phyloP scores from a whole-genome alignment of 2,113 vertebrate genomes.

The Ochotona princeps region DNA sequence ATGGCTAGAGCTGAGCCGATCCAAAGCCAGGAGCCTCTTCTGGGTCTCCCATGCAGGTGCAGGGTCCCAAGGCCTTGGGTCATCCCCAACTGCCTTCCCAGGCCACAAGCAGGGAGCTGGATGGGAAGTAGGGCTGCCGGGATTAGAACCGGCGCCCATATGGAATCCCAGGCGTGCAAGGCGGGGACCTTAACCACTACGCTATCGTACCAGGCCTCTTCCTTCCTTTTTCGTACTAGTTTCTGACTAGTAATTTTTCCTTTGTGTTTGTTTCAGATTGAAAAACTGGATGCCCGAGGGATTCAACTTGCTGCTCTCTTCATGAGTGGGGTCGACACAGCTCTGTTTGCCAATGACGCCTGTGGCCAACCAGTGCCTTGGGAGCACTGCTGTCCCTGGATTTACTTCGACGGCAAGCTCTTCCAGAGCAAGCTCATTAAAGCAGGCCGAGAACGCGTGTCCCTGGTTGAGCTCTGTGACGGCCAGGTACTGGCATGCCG shows the following conservation, averaged over 20 bases:
- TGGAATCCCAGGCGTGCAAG: too few species aligned
- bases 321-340: conserved; percentile 95
- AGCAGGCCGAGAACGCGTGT: conserved; percentile 89
- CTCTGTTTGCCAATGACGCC: conserved; percentile 94
- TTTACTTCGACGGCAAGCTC: conserved; percentile 96
- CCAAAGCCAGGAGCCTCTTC: too few species aligned
- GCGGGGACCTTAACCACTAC: too few species aligned
- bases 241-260: conserved; percentile 53
- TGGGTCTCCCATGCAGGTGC: too few species aligned
- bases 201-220: too few species aligned
- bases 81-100: too few species aligned
- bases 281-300: conserved; percentile 93
- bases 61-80: too few species aligned
- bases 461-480: conserved; percentile 94
- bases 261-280: conserved; percentile 87
- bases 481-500: conserved; percentile 88
- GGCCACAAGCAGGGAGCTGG: too few species aligned
- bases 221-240: background rate
- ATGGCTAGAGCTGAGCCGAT: too few species aligned
- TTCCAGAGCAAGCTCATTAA: conserved; percentile 95
- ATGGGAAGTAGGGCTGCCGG: too few species aligned
- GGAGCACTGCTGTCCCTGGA: conserved; percentile 97
- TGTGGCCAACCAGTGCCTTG: conserved; percentile 95
- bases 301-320: conserved; percentile 95
- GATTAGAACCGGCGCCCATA: too few species aligned